Percentiles rank a stretch among this genome's conserved stretches.
Conservation (phyloP, 2,888 invertebrate genomes). For the Heliconius erato region DNA sequence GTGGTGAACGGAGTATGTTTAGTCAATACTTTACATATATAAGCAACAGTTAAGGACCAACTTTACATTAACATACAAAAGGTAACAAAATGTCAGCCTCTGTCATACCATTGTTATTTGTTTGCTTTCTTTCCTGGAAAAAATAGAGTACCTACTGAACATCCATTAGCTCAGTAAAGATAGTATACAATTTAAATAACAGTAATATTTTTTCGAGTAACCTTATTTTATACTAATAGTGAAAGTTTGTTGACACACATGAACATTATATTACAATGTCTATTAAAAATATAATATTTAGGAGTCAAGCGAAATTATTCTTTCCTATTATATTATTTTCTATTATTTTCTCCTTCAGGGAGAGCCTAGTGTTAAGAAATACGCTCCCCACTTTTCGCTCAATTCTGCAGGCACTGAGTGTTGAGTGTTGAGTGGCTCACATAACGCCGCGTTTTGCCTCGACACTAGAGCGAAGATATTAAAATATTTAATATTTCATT, state of each 20-base stretch:
- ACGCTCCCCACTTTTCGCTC: neutral
- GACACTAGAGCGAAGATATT: too few relatives aligned
- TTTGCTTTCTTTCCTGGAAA: constrained; percentile 33
- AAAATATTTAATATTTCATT: neutral
- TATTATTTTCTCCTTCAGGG: too few relatives aligned
- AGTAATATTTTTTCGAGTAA: neutral
- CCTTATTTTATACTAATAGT: neutral
- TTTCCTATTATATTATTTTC: too few relatives aligned
- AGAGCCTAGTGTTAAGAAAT: neutral
- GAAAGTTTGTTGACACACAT: neutral
- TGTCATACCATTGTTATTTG: constrained; percentile 19
- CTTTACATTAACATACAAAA: constrained; percentile 28
- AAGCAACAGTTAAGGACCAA: neutral
- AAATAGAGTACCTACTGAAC: neutral
- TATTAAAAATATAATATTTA: too few relatives aligned
- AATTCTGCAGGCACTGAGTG: neutral
- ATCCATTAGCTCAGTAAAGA: neutral
- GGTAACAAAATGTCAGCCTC: constrained; percentile 31
- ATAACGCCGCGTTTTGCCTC: neutral
- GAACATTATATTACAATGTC: too few relatives aligned
- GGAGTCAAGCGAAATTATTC: too few relatives aligned
- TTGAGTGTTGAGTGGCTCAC: neutral
- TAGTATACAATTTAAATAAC: constrained; percentile 11
- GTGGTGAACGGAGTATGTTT: too few relatives aligned
- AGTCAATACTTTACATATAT: neutral